A percentile compares a stretch with the other conserved stretches of the same genome.
These are phyloP conservation scores for Bos javanicus DNA, from an alignment of 2,113 vertebrate species.

Conservation along the genomic window DNA sequence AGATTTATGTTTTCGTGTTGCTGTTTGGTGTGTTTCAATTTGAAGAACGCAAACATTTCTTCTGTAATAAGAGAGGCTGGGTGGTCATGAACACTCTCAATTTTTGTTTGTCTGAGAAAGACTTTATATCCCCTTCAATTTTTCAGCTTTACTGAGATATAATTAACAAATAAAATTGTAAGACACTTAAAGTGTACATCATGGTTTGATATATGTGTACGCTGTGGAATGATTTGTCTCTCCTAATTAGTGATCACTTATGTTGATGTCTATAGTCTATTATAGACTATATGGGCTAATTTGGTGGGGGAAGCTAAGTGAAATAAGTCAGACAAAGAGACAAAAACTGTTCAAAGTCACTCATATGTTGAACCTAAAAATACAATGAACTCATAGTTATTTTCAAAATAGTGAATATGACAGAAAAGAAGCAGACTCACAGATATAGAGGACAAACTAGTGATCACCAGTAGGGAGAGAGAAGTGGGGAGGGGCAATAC, in stretches of 20 bases:
- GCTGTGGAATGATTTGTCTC: neutral
- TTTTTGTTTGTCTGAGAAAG: neutral
- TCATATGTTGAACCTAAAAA: neutral
- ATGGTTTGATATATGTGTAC: neutral
- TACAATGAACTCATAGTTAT: neutral
- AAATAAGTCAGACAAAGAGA: neutral
- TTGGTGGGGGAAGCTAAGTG: neutral
- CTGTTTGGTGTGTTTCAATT: neutral
- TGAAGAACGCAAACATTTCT: neutral
- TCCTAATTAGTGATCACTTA: neutral
- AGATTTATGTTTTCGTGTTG: neutral
- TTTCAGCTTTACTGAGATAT: neutral
- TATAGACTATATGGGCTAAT: neutral
- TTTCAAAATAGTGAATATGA: neutral
- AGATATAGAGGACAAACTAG: neutral
- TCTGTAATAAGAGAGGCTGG: neutral
- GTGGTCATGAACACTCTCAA: neutral
- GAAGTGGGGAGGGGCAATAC: neutral
- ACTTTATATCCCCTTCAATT: neutral
- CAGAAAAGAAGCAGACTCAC: neutral
- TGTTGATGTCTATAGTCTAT: neutral
- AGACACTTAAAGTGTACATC: neutral
- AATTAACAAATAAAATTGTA: neutral
- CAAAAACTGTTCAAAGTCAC: neutral
- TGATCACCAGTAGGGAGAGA: neutral